Evolutionary conservation across 2,797 vertebrate genomes (phyloP).

Genomic region (Aulostomus chinensis): DNA sequence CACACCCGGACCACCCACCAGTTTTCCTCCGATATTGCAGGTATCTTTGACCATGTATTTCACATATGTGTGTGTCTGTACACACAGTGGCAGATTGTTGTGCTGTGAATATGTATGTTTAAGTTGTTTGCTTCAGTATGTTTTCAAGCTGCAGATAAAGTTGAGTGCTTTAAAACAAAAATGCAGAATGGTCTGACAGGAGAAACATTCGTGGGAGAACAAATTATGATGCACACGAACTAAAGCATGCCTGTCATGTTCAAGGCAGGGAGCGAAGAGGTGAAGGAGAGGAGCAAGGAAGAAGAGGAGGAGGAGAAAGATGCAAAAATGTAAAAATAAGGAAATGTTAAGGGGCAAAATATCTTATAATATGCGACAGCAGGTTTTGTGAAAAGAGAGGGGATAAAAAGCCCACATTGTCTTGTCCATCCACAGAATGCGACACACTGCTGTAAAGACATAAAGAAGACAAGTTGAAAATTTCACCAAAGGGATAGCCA

Average conservation of each 20-base stretch:
- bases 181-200: too few relatives aligned
- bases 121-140: constrained; percentile 28
- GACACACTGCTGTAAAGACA: constrained; percentile 44
- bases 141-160: constrained; percentile 24
- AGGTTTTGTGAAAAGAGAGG: constrained; percentile 45
- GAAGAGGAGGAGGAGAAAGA: background rate
- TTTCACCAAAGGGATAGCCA: constrained; percentile 67
- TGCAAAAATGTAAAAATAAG: background rate
- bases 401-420: constrained; percentile 41
- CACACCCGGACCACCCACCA: constrained; percentile 63
- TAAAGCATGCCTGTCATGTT: constrained; percentile 26
- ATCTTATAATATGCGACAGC: constrained; percentile 23
- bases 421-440: constrained; percentile 40
- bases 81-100: background rate
- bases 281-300: constrained; percentile 1
- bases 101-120: constrained; percentile 23
- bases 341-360: constrained; percentile 21
- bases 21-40: constrained; percentile 49
- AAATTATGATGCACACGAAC: constrained; percentile 37
- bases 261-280: constrained; percentile 8
- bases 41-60: constrained; percentile 17
- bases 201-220: constrained; percentile 21
- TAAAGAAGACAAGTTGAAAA: constrained; percentile 52
- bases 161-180: too few relatives aligned
- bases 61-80: background rate